Conservation (phyloP, 2,888 invertebrate species). For the Sminthurides aquaticus region DNA sequence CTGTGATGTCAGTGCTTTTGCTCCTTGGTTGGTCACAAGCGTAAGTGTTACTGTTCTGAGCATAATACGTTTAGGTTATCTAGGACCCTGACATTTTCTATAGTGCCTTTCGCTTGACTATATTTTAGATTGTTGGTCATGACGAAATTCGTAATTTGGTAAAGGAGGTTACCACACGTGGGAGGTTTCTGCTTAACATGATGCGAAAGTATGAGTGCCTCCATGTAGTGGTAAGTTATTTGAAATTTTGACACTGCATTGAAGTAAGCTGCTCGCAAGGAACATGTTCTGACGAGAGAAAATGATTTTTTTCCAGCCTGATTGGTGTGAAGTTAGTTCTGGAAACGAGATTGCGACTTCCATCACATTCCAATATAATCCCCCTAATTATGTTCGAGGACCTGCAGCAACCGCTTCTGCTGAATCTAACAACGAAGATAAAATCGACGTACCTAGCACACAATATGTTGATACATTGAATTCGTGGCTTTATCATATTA, state of each 20-base stretch:
- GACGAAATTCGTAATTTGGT: constrained; percentile 32
- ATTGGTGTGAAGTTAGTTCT: constrained; percentile 39
- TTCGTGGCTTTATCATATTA: constrained; percentile 41
- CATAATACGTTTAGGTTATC: no score
- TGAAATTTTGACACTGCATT: background rate
- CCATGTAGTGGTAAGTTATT: constrained; percentile 37
- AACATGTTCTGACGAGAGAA: background rate
- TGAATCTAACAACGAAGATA: constrained; percentile 7
- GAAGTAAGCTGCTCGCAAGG: background rate
- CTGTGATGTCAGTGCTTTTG: constrained; percentile 36
- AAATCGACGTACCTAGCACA: constrained; percentile 23
- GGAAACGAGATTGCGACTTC: constrained; percentile 38
- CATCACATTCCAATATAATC: constrained; percentile 42
- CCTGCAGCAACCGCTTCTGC: background rate
- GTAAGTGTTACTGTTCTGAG: no score
- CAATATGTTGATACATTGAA: constrained; percentile 41
- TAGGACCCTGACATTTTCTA: no score
- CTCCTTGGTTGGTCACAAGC: constrained; percentile 41
- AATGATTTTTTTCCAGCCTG: constrained; percentile 36
- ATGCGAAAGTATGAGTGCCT: constrained; percentile 38
- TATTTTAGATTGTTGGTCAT: constrained; percentile 37
- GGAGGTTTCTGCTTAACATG: constrained; percentile 38
- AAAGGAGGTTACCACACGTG: constrained; percentile 34
- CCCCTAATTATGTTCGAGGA: constrained; percentile 24
- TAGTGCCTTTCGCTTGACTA: no score